A percentile compares a stretch with the other conserved stretches of the same genome.
Evolutionary conservation across 1,140 invertebrate genomes (phyloP).

Genomic region (Belonocnema kinseyi): DNA sequence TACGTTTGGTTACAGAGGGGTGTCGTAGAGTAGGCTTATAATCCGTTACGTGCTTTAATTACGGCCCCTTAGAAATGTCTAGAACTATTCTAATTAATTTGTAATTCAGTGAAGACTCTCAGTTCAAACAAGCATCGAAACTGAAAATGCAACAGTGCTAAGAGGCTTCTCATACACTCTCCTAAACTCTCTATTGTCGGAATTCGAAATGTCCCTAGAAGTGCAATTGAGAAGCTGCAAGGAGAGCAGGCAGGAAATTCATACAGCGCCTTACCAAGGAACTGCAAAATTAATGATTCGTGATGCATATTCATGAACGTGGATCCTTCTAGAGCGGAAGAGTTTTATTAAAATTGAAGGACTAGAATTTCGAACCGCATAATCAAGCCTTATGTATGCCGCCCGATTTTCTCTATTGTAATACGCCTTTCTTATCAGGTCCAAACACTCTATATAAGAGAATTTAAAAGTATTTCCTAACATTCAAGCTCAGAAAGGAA

Average conservation of each 20-base stretch:
- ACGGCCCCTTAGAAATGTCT: too few species aligned
- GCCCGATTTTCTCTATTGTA: slow-evolving; percentile 23
- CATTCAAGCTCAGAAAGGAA: too few species aligned
- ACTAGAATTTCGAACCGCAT: slow-evolving; percentile 26
- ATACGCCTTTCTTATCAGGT: not conserved
- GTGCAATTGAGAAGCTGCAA: slow-evolving; percentile 29
- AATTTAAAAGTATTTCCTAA: not conserved
- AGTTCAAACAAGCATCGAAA: not conserved
- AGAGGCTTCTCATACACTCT: slow-evolving; percentile 20
- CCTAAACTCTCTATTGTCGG: slow-evolving; percentile 28
- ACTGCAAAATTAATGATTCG: slow-evolving; percentile 28
- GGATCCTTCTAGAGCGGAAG: slow-evolving; percentile 25
- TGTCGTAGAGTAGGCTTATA: too few species aligned
- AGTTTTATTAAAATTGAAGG: slow-evolving; percentile 30
- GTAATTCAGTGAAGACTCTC: not conserved
- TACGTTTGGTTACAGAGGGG: too few species aligned
- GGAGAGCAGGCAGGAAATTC: slow-evolving; percentile 12
- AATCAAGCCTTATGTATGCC: slow-evolving; percentile 22
- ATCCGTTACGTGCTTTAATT: too few species aligned
- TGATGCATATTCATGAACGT: slow-evolving; percentile 15
- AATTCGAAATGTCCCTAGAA: slow-evolving; percentile 21
- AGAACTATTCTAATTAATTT: too few species aligned
- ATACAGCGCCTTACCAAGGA: slow-evolving; percentile 24
- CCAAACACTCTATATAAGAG: not conserved
- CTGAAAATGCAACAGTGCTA: slow-evolving; percentile 12